phyloP scores from a whole-genome alignment of 2,113 vertebrate species.

The Hypocryptadius cinnamomeus region DNA sequence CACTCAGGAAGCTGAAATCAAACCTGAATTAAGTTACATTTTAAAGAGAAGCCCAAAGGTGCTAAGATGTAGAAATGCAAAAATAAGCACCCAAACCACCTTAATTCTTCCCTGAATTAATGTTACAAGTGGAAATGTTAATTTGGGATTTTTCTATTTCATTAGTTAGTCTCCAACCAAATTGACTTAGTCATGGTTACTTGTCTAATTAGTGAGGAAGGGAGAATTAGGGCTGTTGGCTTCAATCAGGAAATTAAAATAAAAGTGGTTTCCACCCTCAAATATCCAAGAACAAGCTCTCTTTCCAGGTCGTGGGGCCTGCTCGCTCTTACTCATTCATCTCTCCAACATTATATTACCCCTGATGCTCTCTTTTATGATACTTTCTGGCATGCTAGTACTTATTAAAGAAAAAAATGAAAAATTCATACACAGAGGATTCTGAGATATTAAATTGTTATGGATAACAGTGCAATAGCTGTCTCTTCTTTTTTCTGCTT shows the following conservation, averaged over 20 bases:
- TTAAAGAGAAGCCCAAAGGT: background rate
- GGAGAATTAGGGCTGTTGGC: background rate
- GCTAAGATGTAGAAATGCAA: background rate
- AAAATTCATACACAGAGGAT: background rate
- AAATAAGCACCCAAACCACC: background rate
- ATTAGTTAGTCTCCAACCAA: background rate
- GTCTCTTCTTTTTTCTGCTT: background rate
- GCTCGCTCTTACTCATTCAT: background rate
- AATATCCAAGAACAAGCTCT: background rate
- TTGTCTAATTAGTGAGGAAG: background rate
- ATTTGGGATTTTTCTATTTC: background rate
- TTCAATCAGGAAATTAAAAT: background rate
- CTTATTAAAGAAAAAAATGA: background rate
- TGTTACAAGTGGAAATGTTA: background rate
- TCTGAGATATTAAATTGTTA: background rate
- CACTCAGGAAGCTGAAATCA: background rate
- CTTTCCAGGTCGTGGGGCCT: background rate
- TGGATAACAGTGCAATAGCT: background rate
- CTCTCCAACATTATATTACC: background rate
- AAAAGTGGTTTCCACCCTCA: background rate
- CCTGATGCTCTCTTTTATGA: background rate
- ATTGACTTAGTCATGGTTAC: background rate
- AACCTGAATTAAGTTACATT: background rate
- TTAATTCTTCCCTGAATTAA: background rate
- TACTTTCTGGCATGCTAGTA: background rate